Percentiles rank a stretch among this genome's conserved stretches.
These are phyloP conservation scores for Silurus meridionalis DNA, from an alignment of 2,113 vertebrate species.

Conservation along the genomic window DNA sequence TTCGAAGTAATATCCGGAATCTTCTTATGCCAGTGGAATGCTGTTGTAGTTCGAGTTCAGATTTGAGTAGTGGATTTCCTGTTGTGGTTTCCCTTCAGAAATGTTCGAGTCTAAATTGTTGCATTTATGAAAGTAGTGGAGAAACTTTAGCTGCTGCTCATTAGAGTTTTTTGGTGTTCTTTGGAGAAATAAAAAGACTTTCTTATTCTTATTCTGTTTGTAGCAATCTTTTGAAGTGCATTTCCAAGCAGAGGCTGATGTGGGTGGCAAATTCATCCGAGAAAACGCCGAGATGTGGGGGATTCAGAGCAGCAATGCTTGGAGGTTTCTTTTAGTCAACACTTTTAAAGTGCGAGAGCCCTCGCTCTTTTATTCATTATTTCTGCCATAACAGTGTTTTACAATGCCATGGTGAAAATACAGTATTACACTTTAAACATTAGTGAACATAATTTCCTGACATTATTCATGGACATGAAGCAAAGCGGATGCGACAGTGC, in stretches of 20 bases:
- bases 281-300: not conserved
- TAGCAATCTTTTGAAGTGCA: conserved; percentile 1
- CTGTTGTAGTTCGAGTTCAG: not conserved
- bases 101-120: conserved; percentile 3
- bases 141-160: not conserved
- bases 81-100: not conserved
- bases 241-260: conserved; percentile 1
- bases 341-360: not conserved
- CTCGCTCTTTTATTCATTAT: not conserved
- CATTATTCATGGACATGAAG: not conserved
- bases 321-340: not conserved
- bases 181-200: not conserved
- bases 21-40: not conserved
- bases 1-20: not conserved
- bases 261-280: not conserved
- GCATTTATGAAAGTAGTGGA: conserved; percentile 16
- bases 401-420: not conserved
- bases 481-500: not conserved
- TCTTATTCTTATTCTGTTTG: conserved; percentile 1
- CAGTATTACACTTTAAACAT: not conserved
- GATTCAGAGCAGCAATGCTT: not conserved
- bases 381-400: not conserved
- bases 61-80: conserved; percentile 2
- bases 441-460: not conserved
- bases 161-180: not conserved